These are phyloP conservation scores for Ormyrus rosae DNA, from an alignment of 2,888 invertebrate genomes.

Conservation along the genomic window DNA sequence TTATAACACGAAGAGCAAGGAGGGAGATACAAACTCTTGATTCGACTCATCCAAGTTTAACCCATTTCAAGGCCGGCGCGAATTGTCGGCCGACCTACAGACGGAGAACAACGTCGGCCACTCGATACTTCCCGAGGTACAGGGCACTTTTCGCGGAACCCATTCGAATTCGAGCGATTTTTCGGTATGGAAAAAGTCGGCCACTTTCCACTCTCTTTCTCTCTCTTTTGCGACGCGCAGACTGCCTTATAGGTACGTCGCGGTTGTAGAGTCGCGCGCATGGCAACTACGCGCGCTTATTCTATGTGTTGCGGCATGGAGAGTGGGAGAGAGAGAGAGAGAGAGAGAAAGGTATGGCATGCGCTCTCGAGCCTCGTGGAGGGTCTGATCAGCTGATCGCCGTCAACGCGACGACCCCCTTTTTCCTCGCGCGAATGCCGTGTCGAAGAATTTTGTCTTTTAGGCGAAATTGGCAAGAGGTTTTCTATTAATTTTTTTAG, in stretches of 20 bases:
- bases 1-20: constrained; percentile 3
- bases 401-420: not conserved
- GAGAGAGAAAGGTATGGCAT: not conserved
- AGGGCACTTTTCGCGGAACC: not conserved
- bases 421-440: too few relatives aligned
- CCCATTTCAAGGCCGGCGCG: constrained; percentile 36
- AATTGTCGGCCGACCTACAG: constrained; percentile 17
- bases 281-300: constrained; percentile 23
- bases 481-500: too few relatives aligned
- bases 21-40: not conserved
- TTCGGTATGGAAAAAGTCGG: constrained; percentile 24
- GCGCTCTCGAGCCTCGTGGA: not conserved
- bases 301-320: too few relatives aligned
- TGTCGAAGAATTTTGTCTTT: too few relatives aligned
- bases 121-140: constrained; percentile 5
- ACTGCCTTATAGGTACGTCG: not conserved
- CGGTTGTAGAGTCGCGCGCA: constrained; percentile 4
- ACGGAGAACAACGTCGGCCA: not conserved
- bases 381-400: constrained; percentile 39
- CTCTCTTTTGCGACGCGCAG: too few relatives aligned
- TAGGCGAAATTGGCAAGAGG: too few relatives aligned
- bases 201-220: constrained; percentile 6
- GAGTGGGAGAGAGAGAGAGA: not conserved
- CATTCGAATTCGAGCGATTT: constrained; percentile 25
- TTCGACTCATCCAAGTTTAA: constrained; percentile 52